These are phyloP conservation scores for Limnephilus marmoratus DNA, from an alignment of 2,888 invertebrate species.

Conservation along the genomic window DNA sequence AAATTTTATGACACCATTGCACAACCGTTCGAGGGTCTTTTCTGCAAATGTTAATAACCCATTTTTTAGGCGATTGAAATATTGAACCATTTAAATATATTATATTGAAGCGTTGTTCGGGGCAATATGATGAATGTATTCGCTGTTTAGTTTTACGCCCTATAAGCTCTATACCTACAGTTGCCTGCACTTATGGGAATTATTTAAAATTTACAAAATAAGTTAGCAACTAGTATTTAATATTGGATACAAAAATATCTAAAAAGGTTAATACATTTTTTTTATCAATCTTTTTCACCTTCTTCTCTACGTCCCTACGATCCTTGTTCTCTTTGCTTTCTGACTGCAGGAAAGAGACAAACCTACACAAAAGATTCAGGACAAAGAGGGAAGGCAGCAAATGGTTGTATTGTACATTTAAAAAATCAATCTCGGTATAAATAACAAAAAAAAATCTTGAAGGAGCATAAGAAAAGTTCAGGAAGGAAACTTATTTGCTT, in stretches of 20 bases:
- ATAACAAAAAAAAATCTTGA: conserved; percentile 60
- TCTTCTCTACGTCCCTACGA: conserved; percentile 29
- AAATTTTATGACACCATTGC: too few relatives aligned
- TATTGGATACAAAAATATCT: not conserved
- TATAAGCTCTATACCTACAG: too few relatives aligned
- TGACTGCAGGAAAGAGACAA: conserved; percentile 57
- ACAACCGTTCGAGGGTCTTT: too few relatives aligned
- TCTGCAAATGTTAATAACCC: too few relatives aligned
- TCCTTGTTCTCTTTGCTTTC: conserved; percentile 49
- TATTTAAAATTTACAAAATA: too few relatives aligned
- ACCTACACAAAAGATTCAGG: conserved; percentile 38
- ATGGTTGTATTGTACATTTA: conserved; percentile 54
- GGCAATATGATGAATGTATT: too few relatives aligned
- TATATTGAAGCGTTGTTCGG: too few relatives aligned
- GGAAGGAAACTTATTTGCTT: conserved; percentile 7
- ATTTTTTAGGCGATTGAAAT: too few relatives aligned
- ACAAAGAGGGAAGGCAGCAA: conserved; percentile 46
- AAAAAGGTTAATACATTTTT: not conserved
- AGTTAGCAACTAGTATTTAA: too few relatives aligned
- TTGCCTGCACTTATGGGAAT: too few relatives aligned
- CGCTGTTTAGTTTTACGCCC: too few relatives aligned
- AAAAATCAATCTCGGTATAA: conserved; percentile 63
- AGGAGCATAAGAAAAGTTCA: conserved; percentile 48
- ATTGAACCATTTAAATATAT: too few relatives aligned
- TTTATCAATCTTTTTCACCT: not conserved